Percentiles rank a stretch among this genome's conserved stretches.
phyloP scores from a whole-genome alignment of 2,797 vertebrate species.

The Xiphorhynchus erythropygius region DNA sequence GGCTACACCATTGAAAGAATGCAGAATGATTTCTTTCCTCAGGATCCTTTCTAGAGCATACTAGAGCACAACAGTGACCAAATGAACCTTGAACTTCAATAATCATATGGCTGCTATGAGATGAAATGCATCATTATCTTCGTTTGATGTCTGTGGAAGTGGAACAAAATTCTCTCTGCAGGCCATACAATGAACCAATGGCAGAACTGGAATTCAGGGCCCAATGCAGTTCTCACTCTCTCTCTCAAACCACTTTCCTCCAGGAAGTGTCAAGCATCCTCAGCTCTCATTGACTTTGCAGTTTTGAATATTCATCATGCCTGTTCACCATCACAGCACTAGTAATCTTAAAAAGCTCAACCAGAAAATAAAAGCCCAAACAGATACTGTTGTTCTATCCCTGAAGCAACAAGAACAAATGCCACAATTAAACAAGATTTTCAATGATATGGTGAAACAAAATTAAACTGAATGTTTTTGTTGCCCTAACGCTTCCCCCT shows the following conservation, averaged over 20 bases:
- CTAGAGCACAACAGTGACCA: not conserved
- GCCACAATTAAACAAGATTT: not conserved
- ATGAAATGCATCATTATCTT: not conserved
- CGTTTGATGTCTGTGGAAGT: not conserved
- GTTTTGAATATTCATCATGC: not conserved
- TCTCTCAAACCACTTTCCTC: not conserved
- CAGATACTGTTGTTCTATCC: not conserved
- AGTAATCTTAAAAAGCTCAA: not conserved
- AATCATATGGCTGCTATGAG: not conserved
- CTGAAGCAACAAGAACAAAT: not conserved
- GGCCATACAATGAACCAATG: fast-evolving
- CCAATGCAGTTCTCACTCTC: not conserved
- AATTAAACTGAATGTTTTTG: fast-evolving
- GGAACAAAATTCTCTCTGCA: not conserved
- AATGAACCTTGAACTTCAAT: not conserved
- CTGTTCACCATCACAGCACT: not conserved
- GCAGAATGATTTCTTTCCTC: not conserved
- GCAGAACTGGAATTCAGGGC: not conserved
- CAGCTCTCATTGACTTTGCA: not conserved
- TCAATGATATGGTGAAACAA: not conserved
- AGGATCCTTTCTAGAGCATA: not conserved
- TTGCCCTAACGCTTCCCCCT: not conserved
- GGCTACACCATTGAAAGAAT: not conserved
- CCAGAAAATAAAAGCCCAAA: not conserved
- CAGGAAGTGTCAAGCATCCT: not conserved